Evolutionary conservation across 1,140 invertebrate genomes (phyloP), one percentile per base, ranked within the genome.

Genomic region (Lepeophtheirus salmonis): DNA sequence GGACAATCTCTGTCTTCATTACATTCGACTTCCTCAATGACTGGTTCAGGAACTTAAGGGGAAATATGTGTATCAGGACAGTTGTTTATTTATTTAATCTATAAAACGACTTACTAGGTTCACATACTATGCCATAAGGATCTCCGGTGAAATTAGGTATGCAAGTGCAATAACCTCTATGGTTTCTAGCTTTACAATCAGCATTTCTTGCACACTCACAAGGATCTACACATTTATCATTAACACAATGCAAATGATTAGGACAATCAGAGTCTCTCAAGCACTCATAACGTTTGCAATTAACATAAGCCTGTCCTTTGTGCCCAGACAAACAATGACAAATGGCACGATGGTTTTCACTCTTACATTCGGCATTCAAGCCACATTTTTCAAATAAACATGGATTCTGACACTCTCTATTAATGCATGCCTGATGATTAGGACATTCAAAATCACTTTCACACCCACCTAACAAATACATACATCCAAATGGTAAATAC

Each of bases 111-210:
- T 72, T 79, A 86, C 85, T 80, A 76, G 75, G 76, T 66, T 75
- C 78, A 70, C 86, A 90, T 70, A 81, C 79, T 18, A 65, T 62
- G 56, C 82, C 52, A 54, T 54, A 21, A 4, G 65, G 65, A 54
- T 66, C 62, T 3, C 65, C 65, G 14, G 52, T 63, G 6, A 49
- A 63, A 1, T 59, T 50, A 53, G 51, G 17, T 2, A 54, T 74
- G 69, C 87, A 91, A 67, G 83, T 78, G 68, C 87, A 91, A 50
- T 84, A 79, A 67, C 86, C 75, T 71, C 70, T 77, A 71, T 76
- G 56, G n/a, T 26, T 20, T 76, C 64, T 82, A 87, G 12, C 84
- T 84, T 21, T 84, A 79, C 50, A 84, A 80, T 72, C 87, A 89
- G 56, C 80, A 41, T 72, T 67, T 67, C 25, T 4, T 10, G 18